phyloP scores from a whole-genome alignment of 2,888 invertebrate species.

The Leptothorax acervorum region DNA sequence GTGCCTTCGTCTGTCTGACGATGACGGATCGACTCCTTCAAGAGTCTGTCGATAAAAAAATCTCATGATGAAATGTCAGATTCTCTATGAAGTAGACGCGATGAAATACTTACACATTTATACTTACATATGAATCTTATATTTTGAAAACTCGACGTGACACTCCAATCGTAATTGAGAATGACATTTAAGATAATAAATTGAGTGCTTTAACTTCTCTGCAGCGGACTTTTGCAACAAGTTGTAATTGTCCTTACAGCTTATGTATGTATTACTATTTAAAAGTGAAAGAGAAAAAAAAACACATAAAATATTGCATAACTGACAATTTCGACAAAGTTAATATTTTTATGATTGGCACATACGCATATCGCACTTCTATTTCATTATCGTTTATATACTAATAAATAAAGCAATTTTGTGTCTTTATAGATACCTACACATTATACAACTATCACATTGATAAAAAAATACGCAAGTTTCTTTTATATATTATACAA shows the following conservation, averaged over 20 bases:
- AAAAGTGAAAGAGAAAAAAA: neutral
- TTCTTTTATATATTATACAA: neutral
- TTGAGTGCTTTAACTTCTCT: neutral
- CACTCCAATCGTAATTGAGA: neutral
- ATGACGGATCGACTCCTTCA: constrained; percentile 44
- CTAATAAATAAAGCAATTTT: neutral
- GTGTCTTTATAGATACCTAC: neutral
- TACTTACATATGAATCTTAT: neutral
- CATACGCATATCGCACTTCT: neutral
- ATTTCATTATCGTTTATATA: neutral
- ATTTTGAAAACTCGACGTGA: neutral
- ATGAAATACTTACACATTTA: neutral
- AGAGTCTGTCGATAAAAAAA: constrained; percentile 13
- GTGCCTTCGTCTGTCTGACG: constrained; percentile 61
- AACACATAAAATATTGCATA: too few relatives aligned
- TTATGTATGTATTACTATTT: neutral
- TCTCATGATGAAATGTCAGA: constrained; percentile 5
- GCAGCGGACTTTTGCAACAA: neutral
- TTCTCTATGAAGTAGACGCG: neutral
- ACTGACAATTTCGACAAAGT: neutral
- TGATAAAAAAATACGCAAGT: neutral
- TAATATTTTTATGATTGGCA: neutral
- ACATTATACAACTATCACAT: neutral
- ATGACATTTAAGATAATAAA: constrained; percentile 10
- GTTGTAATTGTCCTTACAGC: neutral